These are phyloP conservation scores for Mimumesa dahlbomi DNA, from an alignment of 2,888 invertebrate species.

Conservation along the genomic window DNA sequence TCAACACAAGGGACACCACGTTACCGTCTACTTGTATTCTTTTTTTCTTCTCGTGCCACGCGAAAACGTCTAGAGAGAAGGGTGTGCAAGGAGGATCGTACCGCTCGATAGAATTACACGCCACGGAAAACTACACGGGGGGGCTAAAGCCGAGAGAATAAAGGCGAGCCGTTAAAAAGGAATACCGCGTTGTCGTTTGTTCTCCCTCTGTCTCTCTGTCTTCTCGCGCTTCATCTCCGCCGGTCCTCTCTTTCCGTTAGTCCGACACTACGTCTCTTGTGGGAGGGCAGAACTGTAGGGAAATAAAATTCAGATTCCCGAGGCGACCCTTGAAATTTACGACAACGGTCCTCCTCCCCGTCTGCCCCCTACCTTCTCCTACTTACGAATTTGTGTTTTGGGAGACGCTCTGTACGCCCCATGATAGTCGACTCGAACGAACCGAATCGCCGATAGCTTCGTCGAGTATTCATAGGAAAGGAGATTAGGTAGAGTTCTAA, in stretches of 20 bases:
- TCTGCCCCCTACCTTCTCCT: not conserved
- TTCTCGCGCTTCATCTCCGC: not conserved
- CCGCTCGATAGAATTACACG: constrained; percentile 47
- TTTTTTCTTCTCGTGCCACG: constrained; percentile 16
- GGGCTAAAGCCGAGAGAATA: constrained; percentile 33
- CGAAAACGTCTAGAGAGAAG: constrained; percentile 27
- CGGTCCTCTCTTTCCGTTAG: not conserved
- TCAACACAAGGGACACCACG: constrained; percentile 7
- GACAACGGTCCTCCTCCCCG: constrained; percentile 16
- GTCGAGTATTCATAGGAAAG: no score
- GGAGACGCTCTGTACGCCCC: not conserved
- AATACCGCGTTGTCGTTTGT: constrained; percentile 32
- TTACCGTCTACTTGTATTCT: constrained; percentile 1
- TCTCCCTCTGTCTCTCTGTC: constrained; percentile 10
- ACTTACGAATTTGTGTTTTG: constrained; percentile 32
- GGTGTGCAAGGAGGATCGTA: constrained; percentile 9
- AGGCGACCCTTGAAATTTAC: constrained; percentile 64
- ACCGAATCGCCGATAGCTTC: no score
- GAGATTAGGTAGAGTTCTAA: no score
- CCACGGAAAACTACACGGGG: constrained; percentile 11
- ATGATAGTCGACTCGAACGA: not conserved
- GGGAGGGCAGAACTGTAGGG: constrained; percentile 34
- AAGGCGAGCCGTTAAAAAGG: constrained; percentile 46
- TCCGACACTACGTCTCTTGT: constrained; percentile 28
- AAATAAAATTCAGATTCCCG: constrained; percentile 71